Conservation (phyloP, 1,140 invertebrate species). For the Kradibia gibbosae region DNA sequence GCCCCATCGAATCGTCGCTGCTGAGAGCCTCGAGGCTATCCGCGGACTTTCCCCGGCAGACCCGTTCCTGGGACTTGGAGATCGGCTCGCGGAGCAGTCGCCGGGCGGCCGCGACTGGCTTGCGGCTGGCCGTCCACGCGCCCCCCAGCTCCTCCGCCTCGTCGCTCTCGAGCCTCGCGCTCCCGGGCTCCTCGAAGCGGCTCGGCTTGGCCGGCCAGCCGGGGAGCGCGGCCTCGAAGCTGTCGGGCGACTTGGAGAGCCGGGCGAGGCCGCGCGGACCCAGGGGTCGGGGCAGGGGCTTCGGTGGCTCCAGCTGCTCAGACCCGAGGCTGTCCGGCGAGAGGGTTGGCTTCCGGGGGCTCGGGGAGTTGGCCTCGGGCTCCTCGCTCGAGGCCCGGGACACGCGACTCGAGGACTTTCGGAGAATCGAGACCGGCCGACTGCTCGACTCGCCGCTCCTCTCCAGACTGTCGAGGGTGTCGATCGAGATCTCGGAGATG, state of each 20-base stretch:
- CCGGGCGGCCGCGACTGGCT: slow-evolving; percentile 57
- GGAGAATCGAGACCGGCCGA: slow-evolving; percentile 56
- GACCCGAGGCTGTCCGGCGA: slow-evolving; percentile 67
- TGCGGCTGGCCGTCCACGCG: background rate
- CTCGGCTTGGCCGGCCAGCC: slow-evolving; percentile 64
- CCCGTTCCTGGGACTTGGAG: slow-evolving; percentile 60
- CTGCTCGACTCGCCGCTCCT: slow-evolving; percentile 20
- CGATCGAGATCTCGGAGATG: slow-evolving; percentile 37
- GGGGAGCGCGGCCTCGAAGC: slow-evolving; percentile 58
- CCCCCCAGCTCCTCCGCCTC: slow-evolving; percentile 45
- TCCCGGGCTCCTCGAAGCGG: slow-evolving; percentile 60
- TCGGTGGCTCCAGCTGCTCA: slow-evolving; percentile 24
- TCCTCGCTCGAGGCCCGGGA: slow-evolving; percentile 67
- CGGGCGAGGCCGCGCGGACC: slow-evolving; percentile 54
- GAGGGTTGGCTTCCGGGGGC: slow-evolving; percentile 60
- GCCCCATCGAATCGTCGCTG: slow-evolving; percentile 65
- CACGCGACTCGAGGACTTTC: slow-evolving; percentile 67
- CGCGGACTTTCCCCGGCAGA: slow-evolving; percentile 62
- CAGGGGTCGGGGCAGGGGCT: slow-evolving; percentile 27
- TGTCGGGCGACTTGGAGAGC: slow-evolving; percentile 66
- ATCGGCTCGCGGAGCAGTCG: slow-evolving; percentile 51
- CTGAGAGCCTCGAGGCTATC: slow-evolving; percentile 64
- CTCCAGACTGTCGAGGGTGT: slow-evolving; percentile 47
- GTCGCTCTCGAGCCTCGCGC: slow-evolving; percentile 53
- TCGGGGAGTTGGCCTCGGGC: slow-evolving; percentile 59